These are phyloP conservation scores for Malacoraja senta DNA, from an alignment of 2,797 vertebrate genomes.

Conservation along the genomic window DNA sequence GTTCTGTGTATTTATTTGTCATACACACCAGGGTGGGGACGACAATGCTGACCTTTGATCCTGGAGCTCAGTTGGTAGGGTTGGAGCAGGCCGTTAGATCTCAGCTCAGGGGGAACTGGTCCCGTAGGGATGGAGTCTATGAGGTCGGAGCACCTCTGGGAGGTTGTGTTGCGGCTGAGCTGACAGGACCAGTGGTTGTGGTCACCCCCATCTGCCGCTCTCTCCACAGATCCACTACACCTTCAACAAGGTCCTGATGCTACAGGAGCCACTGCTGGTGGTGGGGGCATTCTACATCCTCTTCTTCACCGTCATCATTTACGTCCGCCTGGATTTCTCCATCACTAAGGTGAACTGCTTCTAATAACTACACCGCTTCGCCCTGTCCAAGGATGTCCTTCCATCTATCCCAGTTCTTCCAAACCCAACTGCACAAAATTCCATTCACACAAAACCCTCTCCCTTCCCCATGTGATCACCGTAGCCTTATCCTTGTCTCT, in stretches of 20 bases:
- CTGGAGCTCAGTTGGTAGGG: not conserved
- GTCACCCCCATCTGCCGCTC: not conserved
- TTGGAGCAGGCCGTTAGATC: too few relatives aligned
- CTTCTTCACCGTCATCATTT: conserved; percentile 96
- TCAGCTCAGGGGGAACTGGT: too few relatives aligned
- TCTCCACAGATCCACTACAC: conserved; percentile 79
- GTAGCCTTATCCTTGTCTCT: too few relatives aligned
- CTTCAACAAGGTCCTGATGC: conserved; percentile 96
- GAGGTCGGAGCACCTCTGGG: not conserved
- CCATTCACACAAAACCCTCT: too few relatives aligned
- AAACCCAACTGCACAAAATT: not conserved
- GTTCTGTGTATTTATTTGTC: too few relatives aligned
- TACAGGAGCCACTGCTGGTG: conserved; percentile 91
- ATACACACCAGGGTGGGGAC: too few relatives aligned
- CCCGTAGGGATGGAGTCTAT: not conserved
- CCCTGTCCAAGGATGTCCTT: not conserved
- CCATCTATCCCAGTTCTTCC: too few relatives aligned
- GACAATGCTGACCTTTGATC: not conserved
- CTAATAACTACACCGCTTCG: not conserved
- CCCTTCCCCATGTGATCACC: too few relatives aligned
- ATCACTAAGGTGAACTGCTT: conserved; percentile 81
- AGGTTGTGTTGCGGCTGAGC: not conserved
- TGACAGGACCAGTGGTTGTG: not conserved
- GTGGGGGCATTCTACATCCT: conserved; percentile 93
- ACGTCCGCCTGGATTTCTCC: conserved; percentile 91